phyloP scores from a whole-genome alignment of 2,888 invertebrate species.

The Phoenoteleia sp. region DNA sequence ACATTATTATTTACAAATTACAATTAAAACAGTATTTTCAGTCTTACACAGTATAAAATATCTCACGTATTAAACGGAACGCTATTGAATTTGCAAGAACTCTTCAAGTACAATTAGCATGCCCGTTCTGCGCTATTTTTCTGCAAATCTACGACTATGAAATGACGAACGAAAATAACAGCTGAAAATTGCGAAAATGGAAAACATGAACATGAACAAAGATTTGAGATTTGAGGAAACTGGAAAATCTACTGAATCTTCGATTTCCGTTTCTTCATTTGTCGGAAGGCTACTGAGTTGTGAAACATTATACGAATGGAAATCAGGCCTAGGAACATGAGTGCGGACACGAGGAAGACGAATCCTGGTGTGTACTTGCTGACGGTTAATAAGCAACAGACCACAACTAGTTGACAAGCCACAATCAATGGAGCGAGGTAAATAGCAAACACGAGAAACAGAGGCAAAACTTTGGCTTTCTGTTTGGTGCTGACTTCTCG shows the following conservation, averaged over 20 bases:
- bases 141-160: slow-evolving; percentile 43
- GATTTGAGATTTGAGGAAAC: slow-evolving; percentile 28
- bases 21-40: slow-evolving; percentile 82
- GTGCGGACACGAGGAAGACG: slow-evolving; percentile 81
- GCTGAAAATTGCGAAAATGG: slow-evolving; percentile 28
- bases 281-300: slow-evolving; percentile 68
- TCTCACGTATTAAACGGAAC: slow-evolving; percentile 72
- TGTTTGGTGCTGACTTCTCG: slow-evolving; percentile 36
- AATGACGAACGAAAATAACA: slow-evolving; percentile 18
- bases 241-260: slow-evolving; percentile 73
- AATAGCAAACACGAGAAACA: slow-evolving; percentile 79
- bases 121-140: neutral
- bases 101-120: slow-evolving; percentile 15
- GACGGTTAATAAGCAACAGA: slow-evolving; percentile 79
- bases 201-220: slow-evolving; percentile 18
- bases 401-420: slow-evolving; percentile 78
- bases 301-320: slow-evolving; percentile 81
- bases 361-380: slow-evolving; percentile 84
- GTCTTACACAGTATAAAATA: slow-evolving; percentile 83
- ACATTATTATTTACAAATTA: slow-evolving; percentile 82
- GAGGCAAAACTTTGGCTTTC: slow-evolving; percentile 77
- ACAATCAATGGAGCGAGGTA: slow-evolving; percentile 82
- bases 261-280: slow-evolving; percentile 77
- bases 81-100: neutral
- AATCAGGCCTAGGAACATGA: slow-evolving; percentile 83